A percentile compares a stretch with the other conserved stretches of the same genome.
Evolutionary conservation across 2,113 vertebrate species (phyloP).

Genomic region (Hippoglossus stenolepis): DNA sequence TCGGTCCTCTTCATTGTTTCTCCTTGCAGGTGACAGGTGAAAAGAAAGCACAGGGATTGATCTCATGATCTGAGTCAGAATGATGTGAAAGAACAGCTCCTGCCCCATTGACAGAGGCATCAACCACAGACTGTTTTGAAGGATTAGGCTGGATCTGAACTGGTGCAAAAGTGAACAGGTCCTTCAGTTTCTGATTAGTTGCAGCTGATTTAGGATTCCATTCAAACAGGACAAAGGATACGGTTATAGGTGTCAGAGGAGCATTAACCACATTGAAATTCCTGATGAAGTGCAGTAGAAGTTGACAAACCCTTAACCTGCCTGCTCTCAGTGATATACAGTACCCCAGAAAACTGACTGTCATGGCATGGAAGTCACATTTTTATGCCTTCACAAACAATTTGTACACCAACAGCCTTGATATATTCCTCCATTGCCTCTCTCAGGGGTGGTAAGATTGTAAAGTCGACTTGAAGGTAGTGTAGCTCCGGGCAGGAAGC

Average conservation of each 20-base stretch:
- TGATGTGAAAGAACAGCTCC: not conserved
- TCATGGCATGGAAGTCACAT: not conserved
- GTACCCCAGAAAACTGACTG: too few relatives aligned
- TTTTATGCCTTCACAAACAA: not conserved
- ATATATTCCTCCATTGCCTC: not conserved
- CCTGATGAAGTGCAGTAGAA: not conserved
- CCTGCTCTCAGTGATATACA: not conserved
- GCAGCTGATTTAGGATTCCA: too few relatives aligned
- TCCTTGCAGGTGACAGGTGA: too few relatives aligned
- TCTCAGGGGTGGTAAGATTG: not conserved
- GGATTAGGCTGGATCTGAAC: too few relatives aligned
- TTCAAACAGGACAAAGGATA: too few relatives aligned
- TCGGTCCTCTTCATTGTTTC: too few relatives aligned
- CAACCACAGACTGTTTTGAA: too few relatives aligned
- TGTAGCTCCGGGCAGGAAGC: not conserved
- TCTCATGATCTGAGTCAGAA: not conserved
- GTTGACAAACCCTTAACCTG: not conserved
- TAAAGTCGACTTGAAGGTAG: not conserved
- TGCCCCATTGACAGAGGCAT: not conserved
- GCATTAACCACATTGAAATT: not conserved
- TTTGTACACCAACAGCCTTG: not conserved
- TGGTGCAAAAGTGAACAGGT: too few relatives aligned
- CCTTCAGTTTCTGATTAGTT: too few relatives aligned
- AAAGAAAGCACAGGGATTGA: not conserved
- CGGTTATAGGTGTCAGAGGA: too few relatives aligned